Evolutionary conservation across 2,797 vertebrate genomes (phyloP).

Genomic region (Dallia pectoralis): DNA sequence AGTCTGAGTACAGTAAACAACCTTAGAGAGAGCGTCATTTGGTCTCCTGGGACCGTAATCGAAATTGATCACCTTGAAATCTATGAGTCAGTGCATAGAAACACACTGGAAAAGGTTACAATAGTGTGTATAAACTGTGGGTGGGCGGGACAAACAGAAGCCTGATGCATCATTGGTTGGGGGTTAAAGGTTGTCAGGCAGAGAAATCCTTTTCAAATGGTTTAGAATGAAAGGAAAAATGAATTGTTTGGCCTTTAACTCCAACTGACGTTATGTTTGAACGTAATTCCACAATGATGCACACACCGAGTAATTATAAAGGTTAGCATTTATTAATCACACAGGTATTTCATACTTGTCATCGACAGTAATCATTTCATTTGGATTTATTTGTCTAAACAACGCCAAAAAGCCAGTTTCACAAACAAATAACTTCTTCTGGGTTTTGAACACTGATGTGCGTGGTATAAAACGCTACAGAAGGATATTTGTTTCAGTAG

Average conservation of each 20-base stretch:
- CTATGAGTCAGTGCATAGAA: not conserved
- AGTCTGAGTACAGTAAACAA: not conserved
- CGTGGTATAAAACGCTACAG: not conserved
- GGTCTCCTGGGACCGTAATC: not conserved
- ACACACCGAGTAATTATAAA: no score
- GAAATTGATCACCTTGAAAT: constrained; percentile 2
- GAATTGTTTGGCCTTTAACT: no score
- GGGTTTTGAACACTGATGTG: not conserved
- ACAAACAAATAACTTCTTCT: not conserved
- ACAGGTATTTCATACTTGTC: not conserved
- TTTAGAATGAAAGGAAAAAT: not conserved
- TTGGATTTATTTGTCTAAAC: not conserved
- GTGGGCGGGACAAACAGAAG: not conserved
- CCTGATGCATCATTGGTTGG: not conserved
- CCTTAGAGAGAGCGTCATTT: not conserved
- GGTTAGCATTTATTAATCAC: no score
- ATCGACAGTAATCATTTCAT: not conserved
- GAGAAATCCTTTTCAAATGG: not conserved
- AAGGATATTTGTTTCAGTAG: no score
- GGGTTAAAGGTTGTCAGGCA: not conserved
- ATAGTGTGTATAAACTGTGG: not conserved
- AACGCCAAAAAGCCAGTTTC: not conserved
- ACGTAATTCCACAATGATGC: no score
- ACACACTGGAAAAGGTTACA: not conserved
- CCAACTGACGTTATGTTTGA: no score